Base-by-base conservation (phyloP, 1,140 invertebrate species). In the Drosophila littoralis region DNA sequence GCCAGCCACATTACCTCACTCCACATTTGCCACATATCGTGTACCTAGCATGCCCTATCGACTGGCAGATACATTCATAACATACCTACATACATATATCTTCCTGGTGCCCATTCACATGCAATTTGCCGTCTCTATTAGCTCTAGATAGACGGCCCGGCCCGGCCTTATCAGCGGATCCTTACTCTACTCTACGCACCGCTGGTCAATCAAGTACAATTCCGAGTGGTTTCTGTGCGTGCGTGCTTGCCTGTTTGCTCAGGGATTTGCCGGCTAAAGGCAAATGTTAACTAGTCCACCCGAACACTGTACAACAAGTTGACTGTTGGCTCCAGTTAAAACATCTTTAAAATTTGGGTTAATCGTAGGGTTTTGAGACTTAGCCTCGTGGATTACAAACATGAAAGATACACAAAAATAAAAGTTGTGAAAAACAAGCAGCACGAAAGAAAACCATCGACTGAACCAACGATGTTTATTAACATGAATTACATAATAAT, bases 121-220 rank as follows among this genome's bases (percentile, higher is more conserved):
- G 82, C 83, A 86, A 86, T 85, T 85, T 81, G 52, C 75, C 60
- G 60, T 73, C 77, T 86, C 79, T 75, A 85, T 86, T 85, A 86
- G 79, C 64, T 73, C 45, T 69, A 79, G 81, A 85, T 85, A 85
- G 65, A 50, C 38, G 40, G 38, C 65, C 46, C 38, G 40, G 38
- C 65, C 46, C 45, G 40, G 42, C 51, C 81, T 84, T 84, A 84
- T 84, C 81, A 85, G 57, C 36, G 22, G 57, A 60, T 51, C 65
- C 65, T 66, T 52, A 32, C 45, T 52, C 43, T 52, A 32, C 45
- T 52, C 43, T 15, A 43, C 55, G 58, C 32, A 38, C 45, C 69
- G 40, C 46, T 72, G 78, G 36, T 75, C 79, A 67, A 45, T 64
- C 81, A 83, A 81, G 76, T 83, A 83, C 60, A 59, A 48, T 81